A percentile compares a stretch with the other conserved stretches of the same genome.
Evolutionary conservation across 1,140 invertebrate species (phyloP).

Genomic region (Whitmania pigra): DNA sequence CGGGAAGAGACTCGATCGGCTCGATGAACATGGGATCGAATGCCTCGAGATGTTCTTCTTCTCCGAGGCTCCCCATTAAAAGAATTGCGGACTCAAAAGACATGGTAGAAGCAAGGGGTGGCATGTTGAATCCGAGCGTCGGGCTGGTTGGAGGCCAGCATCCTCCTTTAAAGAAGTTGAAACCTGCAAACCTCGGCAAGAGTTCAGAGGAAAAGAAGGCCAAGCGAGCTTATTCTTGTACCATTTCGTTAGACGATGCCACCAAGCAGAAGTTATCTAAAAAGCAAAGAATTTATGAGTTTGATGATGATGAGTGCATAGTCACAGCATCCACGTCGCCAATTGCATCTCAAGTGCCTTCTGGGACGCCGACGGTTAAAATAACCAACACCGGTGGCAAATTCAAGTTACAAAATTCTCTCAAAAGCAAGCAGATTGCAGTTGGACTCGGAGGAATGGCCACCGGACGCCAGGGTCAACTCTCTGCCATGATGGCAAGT

Average conservation of each 20-base stretch:
- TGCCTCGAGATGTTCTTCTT: slow-evolving; percentile 6
- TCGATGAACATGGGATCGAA: not conserved
- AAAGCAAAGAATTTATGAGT: slow-evolving; percentile 24
- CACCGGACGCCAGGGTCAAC: not conserved
- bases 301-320: slow-evolving; percentile 19
- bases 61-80: not conserved
- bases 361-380: slow-evolving; percentile 31
- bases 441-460: not conserved
- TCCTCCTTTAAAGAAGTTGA: not conserved
- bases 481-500: not conserved
- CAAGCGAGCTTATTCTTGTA: slow-evolving; percentile 22
- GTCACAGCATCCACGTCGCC: slow-evolving; percentile 5
- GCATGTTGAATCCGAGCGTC: not conserved
- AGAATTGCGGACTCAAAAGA: no score
- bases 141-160: not conserved
- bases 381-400: slow-evolving; percentile 34
- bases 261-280: slow-evolving; percentile 10
- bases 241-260: not conserved
- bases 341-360: not conserved
- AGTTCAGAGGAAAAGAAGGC: slow-evolving; percentile 27
- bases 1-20: not conserved
- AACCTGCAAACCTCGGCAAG: slow-evolving; percentile 17
- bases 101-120: no score
- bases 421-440: slow-evolving; percentile 12
- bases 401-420: slow-evolving; percentile 26